These are phyloP conservation scores for Wiebesia pumilae DNA, from an alignment of 1,140 invertebrate genomes.

Conservation along the genomic window DNA sequence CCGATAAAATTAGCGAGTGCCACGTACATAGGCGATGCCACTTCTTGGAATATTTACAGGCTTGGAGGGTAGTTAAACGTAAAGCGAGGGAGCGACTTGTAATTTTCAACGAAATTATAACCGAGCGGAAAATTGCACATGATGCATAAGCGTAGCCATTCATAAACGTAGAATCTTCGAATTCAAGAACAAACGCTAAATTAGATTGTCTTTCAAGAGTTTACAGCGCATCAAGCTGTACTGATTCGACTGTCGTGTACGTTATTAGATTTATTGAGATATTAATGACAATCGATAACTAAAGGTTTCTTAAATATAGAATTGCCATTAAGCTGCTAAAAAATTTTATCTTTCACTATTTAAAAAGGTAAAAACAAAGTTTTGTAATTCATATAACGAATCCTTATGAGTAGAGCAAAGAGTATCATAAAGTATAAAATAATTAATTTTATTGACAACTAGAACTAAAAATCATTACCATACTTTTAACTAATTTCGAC, in stretches of 20 bases:
- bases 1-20: conserved; percentile 34
- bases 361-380: too few species aligned
- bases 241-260: not conserved
- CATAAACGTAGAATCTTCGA: not conserved
- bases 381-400: too few species aligned
- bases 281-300: not conserved
- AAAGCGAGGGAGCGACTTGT: not conserved
- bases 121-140: conserved; percentile 30
- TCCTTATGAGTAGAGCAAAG: too few species aligned
- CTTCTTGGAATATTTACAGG: not conserved
- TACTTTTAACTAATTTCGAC: too few species aligned
- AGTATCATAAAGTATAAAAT: too few species aligned
- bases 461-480: too few species aligned
- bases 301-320: not conserved
- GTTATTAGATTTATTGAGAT: not conserved
- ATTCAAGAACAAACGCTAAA: conserved; percentile 26
- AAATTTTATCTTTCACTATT: too few species aligned
- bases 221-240: not conserved
- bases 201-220: conserved; percentile 5
- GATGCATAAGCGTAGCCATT: conserved; percentile 1
- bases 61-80: not conserved
- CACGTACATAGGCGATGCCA: not conserved
- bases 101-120: conserved; percentile 28
- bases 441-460: too few species aligned
- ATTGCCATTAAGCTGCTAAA: too few species aligned